phyloP scores from a whole-genome alignment of 2,113 vertebrate genomes.

The Oxygymnocypris stewartii region DNA sequence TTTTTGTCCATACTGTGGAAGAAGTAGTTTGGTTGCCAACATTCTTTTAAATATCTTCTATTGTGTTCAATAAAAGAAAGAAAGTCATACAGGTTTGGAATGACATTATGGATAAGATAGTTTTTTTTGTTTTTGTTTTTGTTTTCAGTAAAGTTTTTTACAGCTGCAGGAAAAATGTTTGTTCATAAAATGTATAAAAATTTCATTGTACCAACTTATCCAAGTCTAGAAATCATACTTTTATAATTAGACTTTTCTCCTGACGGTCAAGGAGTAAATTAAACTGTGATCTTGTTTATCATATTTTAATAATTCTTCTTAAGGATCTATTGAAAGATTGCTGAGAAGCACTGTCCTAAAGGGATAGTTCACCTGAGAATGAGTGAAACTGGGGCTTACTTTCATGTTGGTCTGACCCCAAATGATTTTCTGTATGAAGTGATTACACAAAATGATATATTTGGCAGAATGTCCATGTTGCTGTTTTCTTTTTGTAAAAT shows the following conservation, averaged over 20 bases:
- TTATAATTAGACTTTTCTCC: neutral
- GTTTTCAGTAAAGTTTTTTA: too few species aligned
- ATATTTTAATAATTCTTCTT: neutral
- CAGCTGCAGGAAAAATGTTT: neutral
- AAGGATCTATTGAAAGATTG: neutral
- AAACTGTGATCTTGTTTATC: neutral
- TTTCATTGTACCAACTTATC: neutral
- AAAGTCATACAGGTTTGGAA: neutral
- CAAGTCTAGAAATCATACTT: neutral
- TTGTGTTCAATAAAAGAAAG: neutral
- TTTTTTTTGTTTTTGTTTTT: too few species aligned
- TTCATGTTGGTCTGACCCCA: neutral
- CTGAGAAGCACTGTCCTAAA: neutral
- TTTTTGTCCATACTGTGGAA: too few species aligned
- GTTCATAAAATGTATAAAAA: neutral
- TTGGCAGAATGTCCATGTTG: neutral
- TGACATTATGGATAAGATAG: too few species aligned
- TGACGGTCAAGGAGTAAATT: neutral
- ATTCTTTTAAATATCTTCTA: neutral
- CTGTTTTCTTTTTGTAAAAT: neutral
- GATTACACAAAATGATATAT: neutral
- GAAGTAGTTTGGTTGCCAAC: neutral
- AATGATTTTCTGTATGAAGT: neutral
- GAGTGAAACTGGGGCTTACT: neutral
- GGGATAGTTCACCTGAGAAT: neutral